Percentiles rank a stretch among this genome's conserved stretches.
These are phyloP conservation scores for Numenius phaeopus DNA, from an alignment of 2,797 vertebrate species.

Conservation along the genomic window DNA sequence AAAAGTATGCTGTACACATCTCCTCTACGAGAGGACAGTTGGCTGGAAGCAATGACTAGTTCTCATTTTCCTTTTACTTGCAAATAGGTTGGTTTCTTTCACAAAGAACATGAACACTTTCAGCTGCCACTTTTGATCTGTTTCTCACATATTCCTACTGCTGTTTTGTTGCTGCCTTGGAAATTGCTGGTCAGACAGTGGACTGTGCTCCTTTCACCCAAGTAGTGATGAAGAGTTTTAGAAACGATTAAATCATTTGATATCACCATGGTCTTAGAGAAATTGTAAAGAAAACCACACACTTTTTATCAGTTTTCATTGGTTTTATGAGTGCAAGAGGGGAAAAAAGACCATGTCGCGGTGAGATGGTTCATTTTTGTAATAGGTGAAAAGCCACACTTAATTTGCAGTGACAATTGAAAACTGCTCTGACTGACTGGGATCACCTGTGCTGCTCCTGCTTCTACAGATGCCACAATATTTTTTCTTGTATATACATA, in stretches of 20 bases:
- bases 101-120: not conserved
- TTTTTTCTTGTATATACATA: not conserved
- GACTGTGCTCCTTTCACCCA: not conserved
- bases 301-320: not conserved
- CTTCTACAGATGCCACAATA: not conserved
- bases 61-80: not conserved
- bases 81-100: not conserved
- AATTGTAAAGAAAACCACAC: not conserved
- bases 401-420: not conserved
- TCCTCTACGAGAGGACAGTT: slow-evolving; percentile 1
- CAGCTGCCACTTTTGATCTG: slow-evolving; percentile 4
- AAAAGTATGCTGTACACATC: slow-evolving; percentile 9
- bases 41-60: slow-evolving; percentile 10
- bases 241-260: not conserved
- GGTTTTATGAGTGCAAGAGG: not conserved
- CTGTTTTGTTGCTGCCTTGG: not conserved
- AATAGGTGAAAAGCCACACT: not conserved
- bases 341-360: not conserved
- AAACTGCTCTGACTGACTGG: not conserved
- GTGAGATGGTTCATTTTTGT: not conserved
- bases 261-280: not conserved
- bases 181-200: not conserved
- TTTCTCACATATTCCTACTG: not conserved
- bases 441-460: not conserved
- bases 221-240: not conserved